Base-by-base conservation (phyloP, 2,113 vertebrate genomes). In the Campylomormyrus numenius region DNA sequence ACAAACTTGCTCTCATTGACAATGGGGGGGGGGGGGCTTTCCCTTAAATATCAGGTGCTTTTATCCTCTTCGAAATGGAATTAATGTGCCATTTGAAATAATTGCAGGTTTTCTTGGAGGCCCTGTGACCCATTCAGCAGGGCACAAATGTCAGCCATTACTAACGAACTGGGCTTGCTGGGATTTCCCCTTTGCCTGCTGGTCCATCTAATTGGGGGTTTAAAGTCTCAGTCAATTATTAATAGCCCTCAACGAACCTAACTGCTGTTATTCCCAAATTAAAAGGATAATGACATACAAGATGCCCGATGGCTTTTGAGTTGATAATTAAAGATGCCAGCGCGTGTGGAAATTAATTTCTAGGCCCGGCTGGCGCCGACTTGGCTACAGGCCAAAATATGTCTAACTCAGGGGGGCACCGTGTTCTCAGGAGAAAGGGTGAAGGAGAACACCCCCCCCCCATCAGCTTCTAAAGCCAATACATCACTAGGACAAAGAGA, bases 221-320 rank as follows among this genome's bases (percentile, higher is more conserved):
- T 95, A 93, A 95, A 94, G 92, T 91, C 89, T 88, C 91, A 91
- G 93, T 96, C 90, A 95, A 96, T 96, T 95, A 96, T 96, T 96
- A 93, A 96, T 92, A 92, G 90, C 80, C 89, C 90, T 91, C 91
- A 90, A 92, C 91, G 92, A 53, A n/a, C 46, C 85, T 39, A 90
- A 80, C 91, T 84, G 88, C 52, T 88, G 88, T 89, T 88, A 62
- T 45, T 92, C 89, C 89, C 84, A 89, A 91, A 90, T 89, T 85
- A 42, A 90, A 89, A 92, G 92, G 94, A 92, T 92, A 93, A 93
- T 92, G 88, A 91, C 56, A 91, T 89, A 89, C 90, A 85, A 70
- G 24, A 58, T 4, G 50, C 88, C 90, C 24, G 77, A 58, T 46
- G 58, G 70, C 85, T 90, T 88, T 91, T 35, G 77, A 91, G 85